These are phyloP conservation scores for Leistus spinibarbis DNA, from an alignment of 2,888 invertebrate genomes.

Conservation along the genomic window DNA sequence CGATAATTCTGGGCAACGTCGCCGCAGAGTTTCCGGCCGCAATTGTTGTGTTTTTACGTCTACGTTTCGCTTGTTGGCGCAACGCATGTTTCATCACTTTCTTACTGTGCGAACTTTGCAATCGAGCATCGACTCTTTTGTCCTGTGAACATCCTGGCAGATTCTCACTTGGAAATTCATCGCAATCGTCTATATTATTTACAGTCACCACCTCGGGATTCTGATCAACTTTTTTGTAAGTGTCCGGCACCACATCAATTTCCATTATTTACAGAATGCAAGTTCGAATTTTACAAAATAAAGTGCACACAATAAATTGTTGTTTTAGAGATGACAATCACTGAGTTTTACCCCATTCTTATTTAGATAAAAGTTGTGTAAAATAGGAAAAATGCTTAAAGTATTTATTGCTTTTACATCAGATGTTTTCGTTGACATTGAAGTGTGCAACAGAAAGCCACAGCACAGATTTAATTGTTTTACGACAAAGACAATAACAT, in stretches of 20 bases:
- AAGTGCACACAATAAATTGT: constrained; percentile 15
- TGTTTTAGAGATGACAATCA: constrained; percentile 31
- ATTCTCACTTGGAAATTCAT: constrained; percentile 41
- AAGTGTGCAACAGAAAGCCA: constrained; percentile 14
- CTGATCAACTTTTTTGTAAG: constrained; percentile 50
- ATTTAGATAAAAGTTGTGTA: constrained; percentile 30
- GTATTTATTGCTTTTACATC: constrained; percentile 25
- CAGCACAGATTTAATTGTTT: constrained; percentile 38
- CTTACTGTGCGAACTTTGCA: constrained; percentile 60
- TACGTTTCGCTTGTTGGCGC: constrained; percentile 75
- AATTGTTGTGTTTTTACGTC: constrained; percentile 78
- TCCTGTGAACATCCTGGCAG: constrained; percentile 42
- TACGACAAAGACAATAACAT: constrained; percentile 50
- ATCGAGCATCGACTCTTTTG: constrained; percentile 44
- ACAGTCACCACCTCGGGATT: constrained; percentile 41
- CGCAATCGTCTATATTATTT: constrained; percentile 40
- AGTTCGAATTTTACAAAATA: constrained; percentile 18
- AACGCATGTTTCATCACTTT: constrained; percentile 79
- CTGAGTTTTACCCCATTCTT: constrained; percentile 34
- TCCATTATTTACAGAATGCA: constrained; percentile 51
- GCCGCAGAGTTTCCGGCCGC: constrained; percentile 67
- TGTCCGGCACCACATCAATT: constrained; percentile 56
- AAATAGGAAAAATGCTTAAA: constrained; percentile 11
- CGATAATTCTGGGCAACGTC: constrained; percentile 71
- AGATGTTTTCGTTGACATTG: constrained; percentile 15